Conservation (phyloP, 2,113 vertebrate species). For the Oryzias curvinotus region DNA sequence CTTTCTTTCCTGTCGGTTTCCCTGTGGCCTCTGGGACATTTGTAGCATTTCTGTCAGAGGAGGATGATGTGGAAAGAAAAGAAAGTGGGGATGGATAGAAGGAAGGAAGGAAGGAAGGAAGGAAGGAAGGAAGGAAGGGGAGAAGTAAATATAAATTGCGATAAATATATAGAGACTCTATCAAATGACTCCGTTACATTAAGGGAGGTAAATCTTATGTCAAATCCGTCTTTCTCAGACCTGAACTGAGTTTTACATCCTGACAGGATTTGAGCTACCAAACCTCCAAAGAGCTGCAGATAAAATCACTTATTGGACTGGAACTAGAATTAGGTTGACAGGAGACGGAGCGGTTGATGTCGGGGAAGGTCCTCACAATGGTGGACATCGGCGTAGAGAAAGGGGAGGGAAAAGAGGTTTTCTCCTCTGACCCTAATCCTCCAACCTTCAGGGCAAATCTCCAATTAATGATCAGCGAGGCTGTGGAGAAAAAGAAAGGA, state of each 20-base stretch:
- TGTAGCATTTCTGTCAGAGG: slow-evolving; percentile 34
- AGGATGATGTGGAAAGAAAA: slow-evolving; percentile 5
- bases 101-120: not conserved
- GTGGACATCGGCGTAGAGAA: not conserved
- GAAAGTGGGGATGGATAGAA: slow-evolving; percentile 1
- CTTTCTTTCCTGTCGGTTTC: slow-evolving; percentile 27
- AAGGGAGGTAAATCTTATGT: too few species aligned
- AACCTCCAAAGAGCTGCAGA: too few species aligned
- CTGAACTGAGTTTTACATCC: too few species aligned
- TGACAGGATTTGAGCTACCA: too few species aligned
- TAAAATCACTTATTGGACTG: not conserved
- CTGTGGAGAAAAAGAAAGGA: slow-evolving; percentile 2
- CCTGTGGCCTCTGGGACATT: slow-evolving; percentile 33
- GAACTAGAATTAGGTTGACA: not conserved
- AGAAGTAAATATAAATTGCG: slow-evolving; percentile 12
- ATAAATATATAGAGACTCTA: slow-evolving; percentile 2
- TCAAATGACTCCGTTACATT: too few species aligned
- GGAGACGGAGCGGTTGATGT: too few species aligned
- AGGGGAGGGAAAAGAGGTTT: slow-evolving; percentile 4
- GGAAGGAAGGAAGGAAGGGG: not conserved
- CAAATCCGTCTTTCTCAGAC: too few species aligned
- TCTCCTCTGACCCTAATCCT: slow-evolving; percentile 38
- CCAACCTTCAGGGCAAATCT: slow-evolving; percentile 17
- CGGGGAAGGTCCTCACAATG: not conserved
- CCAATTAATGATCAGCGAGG: slow-evolving; percentile 9